Conservation (phyloP, 1,140 invertebrate species). For the Mylabris phalerata region DNA sequence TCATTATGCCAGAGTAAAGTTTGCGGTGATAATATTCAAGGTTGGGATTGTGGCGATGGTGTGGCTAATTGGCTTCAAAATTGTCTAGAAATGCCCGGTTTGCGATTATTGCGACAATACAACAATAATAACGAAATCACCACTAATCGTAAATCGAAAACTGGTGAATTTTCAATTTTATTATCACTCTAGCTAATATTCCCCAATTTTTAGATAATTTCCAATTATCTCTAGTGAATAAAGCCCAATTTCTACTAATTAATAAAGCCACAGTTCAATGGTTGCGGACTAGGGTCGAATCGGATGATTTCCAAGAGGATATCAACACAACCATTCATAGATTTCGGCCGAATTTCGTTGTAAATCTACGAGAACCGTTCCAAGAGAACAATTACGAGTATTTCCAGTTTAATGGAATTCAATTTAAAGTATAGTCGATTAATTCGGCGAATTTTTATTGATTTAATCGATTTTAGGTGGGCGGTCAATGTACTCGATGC, state of each 20-base stretch:
- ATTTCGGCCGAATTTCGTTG: constrained; percentile 63
- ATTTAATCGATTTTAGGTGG: constrained; percentile 47
- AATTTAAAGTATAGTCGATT: constrained; percentile 54
- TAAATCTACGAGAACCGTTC: constrained; percentile 57
- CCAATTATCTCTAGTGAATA: constrained; percentile 70
- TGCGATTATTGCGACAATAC: constrained; percentile 55
- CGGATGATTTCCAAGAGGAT: constrained; percentile 45
- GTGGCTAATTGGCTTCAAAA: constrained; percentile 70
- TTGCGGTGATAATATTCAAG: constrained; percentile 74
- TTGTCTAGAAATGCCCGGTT: constrained; percentile 54
- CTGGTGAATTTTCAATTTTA: constrained; percentile 1
- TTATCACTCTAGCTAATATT: neutral
- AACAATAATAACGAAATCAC: neutral
- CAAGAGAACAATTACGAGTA: constrained; percentile 68
- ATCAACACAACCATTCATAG: constrained; percentile 52
- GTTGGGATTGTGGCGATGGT: constrained; percentile 74
- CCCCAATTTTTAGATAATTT: constrained; percentile 35
- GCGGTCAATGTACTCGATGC: constrained; percentile 77
- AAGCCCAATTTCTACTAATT: constrained; percentile 82
- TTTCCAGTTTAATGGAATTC: constrained; percentile 60
- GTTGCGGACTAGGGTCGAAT: constrained; percentile 54
- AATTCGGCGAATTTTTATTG: neutral
- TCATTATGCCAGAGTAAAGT: constrained; percentile 67
- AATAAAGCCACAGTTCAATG: constrained; percentile 68
- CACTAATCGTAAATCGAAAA: neutral